Evolutionary conservation across 2,888 invertebrate genomes (phyloP).

Genomic region (Leptinotarsa tumamoca): DNA sequence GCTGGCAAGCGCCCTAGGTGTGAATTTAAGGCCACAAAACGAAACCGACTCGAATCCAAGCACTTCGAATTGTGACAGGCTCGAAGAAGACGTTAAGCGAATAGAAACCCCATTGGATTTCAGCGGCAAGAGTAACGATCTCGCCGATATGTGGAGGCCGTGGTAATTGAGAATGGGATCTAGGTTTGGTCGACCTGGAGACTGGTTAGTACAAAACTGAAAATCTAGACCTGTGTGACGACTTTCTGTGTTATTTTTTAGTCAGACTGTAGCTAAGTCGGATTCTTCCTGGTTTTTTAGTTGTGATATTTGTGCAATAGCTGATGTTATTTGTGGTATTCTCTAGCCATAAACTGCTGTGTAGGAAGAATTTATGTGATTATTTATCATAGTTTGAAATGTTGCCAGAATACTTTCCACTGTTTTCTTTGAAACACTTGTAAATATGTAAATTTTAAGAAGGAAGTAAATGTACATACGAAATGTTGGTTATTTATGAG

Average conservation of each 20-base stretch:
- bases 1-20: constrained; percentile 69
- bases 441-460: constrained; percentile 29
- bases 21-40: constrained; percentile 62
- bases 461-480: constrained; percentile 25
- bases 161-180: constrained; percentile 60
- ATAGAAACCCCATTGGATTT: constrained; percentile 68
- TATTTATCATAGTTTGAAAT: constrained; percentile 14
- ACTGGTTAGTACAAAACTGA: constrained; percentile 19
- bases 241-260: neutral
- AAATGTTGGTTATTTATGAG: constrained; percentile 32
- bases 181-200: constrained; percentile 13
- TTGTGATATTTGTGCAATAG: constrained; percentile 29
- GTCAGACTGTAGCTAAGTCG: neutral
- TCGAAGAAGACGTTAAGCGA: constrained; percentile 44
- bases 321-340: constrained; percentile 16
- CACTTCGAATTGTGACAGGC: constrained; percentile 46
- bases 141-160: constrained; percentile 68
- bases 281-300: constrained; percentile 15
- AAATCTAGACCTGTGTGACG: neutral
- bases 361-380: constrained; percentile 11
- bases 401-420: constrained; percentile 7
- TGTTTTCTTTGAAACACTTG: constrained; percentile 17
- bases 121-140: constrained; percentile 64
- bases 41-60: constrained; percentile 50
- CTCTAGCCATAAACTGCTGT: constrained; percentile 17